phyloP scores from a whole-genome alignment of 2,888 invertebrate species.

The Acanthosepion lycidas region DNA sequence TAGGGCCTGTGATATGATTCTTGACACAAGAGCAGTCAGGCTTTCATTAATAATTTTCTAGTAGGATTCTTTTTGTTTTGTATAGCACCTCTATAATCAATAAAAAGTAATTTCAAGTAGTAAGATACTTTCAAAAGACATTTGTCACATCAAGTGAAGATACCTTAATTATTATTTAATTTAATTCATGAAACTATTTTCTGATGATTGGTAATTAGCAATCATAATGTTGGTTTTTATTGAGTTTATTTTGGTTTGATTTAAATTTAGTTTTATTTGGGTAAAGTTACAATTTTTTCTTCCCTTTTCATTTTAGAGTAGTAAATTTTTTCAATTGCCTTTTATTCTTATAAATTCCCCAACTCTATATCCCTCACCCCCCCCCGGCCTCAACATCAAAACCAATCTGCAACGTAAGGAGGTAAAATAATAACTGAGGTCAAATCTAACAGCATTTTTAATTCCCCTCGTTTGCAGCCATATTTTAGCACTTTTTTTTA shows the following conservation, averaged over 20 bases:
- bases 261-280: background rate
- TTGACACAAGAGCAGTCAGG: too few species aligned
- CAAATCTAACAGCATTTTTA: background rate
- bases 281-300: background rate
- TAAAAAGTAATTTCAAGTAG: too few species aligned
- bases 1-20: too few species aligned
- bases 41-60: too few species aligned
- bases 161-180: too few species aligned
- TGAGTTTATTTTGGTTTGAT: background rate
- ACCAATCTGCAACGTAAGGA: background rate
- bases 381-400: too few species aligned
- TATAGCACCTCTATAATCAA: too few species aligned
- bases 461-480: background rate
- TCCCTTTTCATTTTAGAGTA: background rate
- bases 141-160: too few species aligned
- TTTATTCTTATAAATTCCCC: background rate
- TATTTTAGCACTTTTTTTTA: background rate
- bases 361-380: background rate
- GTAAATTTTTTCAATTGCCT: background rate
- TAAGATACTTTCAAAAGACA: too few species aligned
- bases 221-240: background rate
- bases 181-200: too few species aligned
- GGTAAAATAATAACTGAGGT: background rate
- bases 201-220: too few species aligned
- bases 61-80: too few species aligned